Evolutionary conservation across 2,113 vertebrate genomes (phyloP).

Genomic region (Aplodontia rufa): DNA sequence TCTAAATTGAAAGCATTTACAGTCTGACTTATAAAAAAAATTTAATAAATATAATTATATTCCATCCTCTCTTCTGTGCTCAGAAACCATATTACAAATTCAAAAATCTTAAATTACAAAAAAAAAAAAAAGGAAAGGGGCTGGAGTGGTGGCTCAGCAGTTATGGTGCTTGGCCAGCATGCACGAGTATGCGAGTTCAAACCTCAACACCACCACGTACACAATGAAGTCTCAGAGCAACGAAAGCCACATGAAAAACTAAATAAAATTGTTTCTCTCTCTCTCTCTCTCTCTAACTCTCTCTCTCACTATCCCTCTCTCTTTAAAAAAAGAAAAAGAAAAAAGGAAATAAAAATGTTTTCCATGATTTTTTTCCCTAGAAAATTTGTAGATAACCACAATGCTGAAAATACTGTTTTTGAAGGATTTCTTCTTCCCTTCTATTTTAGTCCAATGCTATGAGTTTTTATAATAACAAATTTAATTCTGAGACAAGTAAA

Average conservation of each 20-base stretch:
- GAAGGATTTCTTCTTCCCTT: background rate
- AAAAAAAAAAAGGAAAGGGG: too few relatives aligned
- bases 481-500: background rate
- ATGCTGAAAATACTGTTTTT: background rate
- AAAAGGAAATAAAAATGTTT: background rate
- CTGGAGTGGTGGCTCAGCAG: too few relatives aligned
- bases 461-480: background rate
- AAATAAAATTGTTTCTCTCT: too few relatives aligned
- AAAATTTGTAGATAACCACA: background rate
- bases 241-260: too few relatives aligned
- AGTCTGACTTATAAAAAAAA: background rate
- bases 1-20: background rate
- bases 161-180: too few relatives aligned
- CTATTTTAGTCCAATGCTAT: background rate
- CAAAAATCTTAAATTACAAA: background rate
- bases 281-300: too few relatives aligned
- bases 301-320: too few relatives aligned
- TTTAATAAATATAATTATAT: background rate
- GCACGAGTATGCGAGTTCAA: too few relatives aligned
- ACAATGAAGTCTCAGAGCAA: too few relatives aligned
- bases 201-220: too few relatives aligned
- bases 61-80: background rate
- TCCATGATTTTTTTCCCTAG: background rate
- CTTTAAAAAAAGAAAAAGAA: too few relatives aligned
- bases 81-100: background rate